phyloP scores from a whole-genome alignment of 2,797 vertebrate genomes.

The Chelidonichthys spinosus region DNA sequence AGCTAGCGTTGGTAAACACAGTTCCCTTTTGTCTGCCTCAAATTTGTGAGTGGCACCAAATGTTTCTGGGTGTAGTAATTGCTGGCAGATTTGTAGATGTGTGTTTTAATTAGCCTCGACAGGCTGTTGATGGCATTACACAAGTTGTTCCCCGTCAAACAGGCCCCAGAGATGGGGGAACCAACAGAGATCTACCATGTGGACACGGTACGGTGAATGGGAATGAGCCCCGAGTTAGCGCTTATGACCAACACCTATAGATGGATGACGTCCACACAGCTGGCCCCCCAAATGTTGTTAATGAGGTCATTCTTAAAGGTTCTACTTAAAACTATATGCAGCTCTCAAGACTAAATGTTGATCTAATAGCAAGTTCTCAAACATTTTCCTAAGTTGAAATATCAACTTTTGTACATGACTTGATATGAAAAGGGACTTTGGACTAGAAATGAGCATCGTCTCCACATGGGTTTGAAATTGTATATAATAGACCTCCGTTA shows the following conservation, averaged over 20 bases:
- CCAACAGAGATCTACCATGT: conserved; percentile 65
- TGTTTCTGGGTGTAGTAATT: conserved; percentile 80
- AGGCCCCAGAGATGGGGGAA: conserved; percentile 68
- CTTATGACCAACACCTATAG: conserved; percentile 48
- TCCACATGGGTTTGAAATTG: conserved; percentile 44
- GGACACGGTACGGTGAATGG: conserved; percentile 48
- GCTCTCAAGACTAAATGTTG: conserved; percentile 18
- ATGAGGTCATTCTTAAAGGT: conserved; percentile 31
- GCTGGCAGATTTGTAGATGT: conserved; percentile 83
- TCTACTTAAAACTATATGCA: neutral
- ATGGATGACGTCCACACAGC: conserved; percentile 30
- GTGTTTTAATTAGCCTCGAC: conserved; percentile 84
- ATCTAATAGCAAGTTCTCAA: conserved; percentile 20
- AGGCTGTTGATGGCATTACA: conserved; percentile 77
- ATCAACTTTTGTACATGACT: conserved; percentile 12
- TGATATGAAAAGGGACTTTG: conserved; percentile 26
- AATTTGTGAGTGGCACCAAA: conserved; percentile 81
- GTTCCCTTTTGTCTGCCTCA: conserved; percentile 65
- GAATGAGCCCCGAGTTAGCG: conserved; percentile 53
- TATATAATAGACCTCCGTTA: conserved; percentile 52
- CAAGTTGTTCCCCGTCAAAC: conserved; percentile 69
- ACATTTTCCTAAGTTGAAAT: conserved; percentile 20
- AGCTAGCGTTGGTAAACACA: conserved; percentile 82
- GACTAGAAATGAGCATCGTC: conserved; percentile 32
- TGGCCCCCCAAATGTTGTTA: conserved; percentile 17